Evolutionary conservation across 2,113 vertebrate genomes (phyloP), one percentile per base, ranked within the genome.

Genomic region (Atractosteus spatula): DNA sequence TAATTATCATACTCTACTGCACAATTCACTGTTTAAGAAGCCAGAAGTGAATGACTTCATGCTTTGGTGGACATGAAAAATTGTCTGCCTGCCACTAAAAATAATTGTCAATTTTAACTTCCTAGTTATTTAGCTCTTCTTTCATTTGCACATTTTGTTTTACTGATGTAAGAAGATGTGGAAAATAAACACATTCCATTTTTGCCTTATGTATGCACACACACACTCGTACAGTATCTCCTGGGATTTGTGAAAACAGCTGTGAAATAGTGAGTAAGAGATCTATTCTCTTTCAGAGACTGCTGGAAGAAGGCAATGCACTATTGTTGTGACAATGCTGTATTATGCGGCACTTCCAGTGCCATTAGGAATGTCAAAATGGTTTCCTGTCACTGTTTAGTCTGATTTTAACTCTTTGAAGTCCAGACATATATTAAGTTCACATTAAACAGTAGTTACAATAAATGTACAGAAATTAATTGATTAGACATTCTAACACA

Each of bases 101-200:
- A 44, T 45, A 13, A n/a, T 41, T 14, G 55, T 41, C 29, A 45
- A 62, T 29, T 62, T 62, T 3, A 71, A 71, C 55, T 61, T 55
- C 56, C 41, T 61, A 51, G 57, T 7, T 43, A 51, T 62, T 59
- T 10, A 41, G 56, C 66, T 67, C 57, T 59, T 59, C 56, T 54
- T 43, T 73, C 57, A 68, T 68, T 66, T 54, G 5, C 45, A 43
- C 17, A 62, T 68, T 73, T 13, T 55, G 44, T 51, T 51, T 61
- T 44, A 41, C 56, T 68, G 56, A 68, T 41, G 44, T 72, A 59
- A 57, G 29, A 6, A 56, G n/a, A 57, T 62, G 56, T 41, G 29
- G 42, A 68, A 68, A 62, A 71, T 59, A 71, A 71, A 62, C 56
- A 73, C 29, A 68, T 68, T 51, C 3, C 10, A 45, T 43, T 71